Evolutionary conservation across 2,888 invertebrate species (phyloP), one percentile per base, ranked within the genome.

Genomic region (Gibbula magus): DNA sequence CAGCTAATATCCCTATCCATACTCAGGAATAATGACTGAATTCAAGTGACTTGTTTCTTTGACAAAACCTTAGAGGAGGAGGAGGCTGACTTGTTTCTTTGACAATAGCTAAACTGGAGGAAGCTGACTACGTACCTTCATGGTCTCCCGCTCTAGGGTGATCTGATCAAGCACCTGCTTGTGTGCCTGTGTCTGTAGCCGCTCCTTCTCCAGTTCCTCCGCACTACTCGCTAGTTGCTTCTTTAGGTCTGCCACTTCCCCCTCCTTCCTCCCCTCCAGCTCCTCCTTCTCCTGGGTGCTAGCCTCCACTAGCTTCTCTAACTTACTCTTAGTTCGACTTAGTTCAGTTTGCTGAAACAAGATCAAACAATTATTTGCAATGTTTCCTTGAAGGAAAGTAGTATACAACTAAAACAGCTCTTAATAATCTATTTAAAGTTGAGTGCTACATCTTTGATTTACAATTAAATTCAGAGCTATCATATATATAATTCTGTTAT

Each of bases 81-180:
- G n/a, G n/a, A n/a, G n/a, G n/a, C n/a, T n/a, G n/a, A n/a, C n/a
- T n/a, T n/a, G n/a, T n/a, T n/a, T n/a, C n/a, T n/a, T n/a, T n/a
- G n/a, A n/a, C n/a, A n/a, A n/a, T n/a, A n/a, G n/a, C n/a, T n/a
- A n/a, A n/a, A n/a, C n/a, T n/a, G n/a, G n/a, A n/a, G n/a, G n/a
- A n/a, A n/a, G n/a, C n/a, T n/a, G n/a, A n/a, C n/a, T 7, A 79
- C 86, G 81, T 52, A 91, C 91, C 87, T 90, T 86, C 70, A 91
- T 45, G 35, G 90, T 86, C 45, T 91, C 90, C 67, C 86, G 88
- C 70, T 91, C 90, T 80, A 85, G 80, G 75, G 85, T 88, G 66
- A 90, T 84, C 73, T 87, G 86, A 66, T 91, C 89, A 13, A 90
- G 81, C 56, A 87, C 82, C 77, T 88, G 88, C 85, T 88, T 89